A percentile compares a stretch with the other conserved stretches of the same genome.
Evolutionary conservation across 2,113 vertebrate genomes (phyloP).

Genomic region (Melanerpes aurifrons): DNA sequence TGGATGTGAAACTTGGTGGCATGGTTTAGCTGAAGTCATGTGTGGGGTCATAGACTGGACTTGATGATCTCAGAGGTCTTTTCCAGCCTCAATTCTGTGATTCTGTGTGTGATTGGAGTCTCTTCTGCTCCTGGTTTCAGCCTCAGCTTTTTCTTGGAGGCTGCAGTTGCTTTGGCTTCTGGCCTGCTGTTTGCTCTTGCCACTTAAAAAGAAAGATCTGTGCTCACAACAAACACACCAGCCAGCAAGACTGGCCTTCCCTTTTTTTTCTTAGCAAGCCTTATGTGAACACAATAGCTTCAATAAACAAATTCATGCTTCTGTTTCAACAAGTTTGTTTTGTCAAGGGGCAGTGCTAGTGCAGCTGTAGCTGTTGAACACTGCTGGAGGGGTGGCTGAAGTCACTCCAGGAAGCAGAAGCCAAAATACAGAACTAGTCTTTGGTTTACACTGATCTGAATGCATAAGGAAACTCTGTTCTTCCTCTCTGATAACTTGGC

Average conservation of each 20-base stretch:
- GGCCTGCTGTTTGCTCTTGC: not conserved
- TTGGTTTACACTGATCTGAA: not conserved
- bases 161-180: not conserved
- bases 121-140: not conserved
- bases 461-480: not conserved
- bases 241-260: not conserved
- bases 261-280: not conserved
- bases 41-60: too few relatives aligned
- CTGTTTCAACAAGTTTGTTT: not conserved
- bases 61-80: too few relatives aligned
- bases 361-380: not conserved
- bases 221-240: not conserved
- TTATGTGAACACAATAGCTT: not conserved
- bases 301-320: not conserved
- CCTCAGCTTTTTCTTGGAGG: not conserved
- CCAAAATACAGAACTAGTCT: not conserved
- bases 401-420: not conserved
- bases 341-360: not conserved
- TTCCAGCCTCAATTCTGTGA: too few relatives aligned
- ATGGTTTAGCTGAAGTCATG: too few relatives aligned
- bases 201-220: not conserved
- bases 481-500: not conserved
- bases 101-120: not conserved
- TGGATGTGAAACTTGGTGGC: too few relatives aligned
- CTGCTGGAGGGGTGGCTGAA: not conserved